Base-by-base conservation (phyloP, 2,797 vertebrate genomes). In the Smutsia gigantea region DNA sequence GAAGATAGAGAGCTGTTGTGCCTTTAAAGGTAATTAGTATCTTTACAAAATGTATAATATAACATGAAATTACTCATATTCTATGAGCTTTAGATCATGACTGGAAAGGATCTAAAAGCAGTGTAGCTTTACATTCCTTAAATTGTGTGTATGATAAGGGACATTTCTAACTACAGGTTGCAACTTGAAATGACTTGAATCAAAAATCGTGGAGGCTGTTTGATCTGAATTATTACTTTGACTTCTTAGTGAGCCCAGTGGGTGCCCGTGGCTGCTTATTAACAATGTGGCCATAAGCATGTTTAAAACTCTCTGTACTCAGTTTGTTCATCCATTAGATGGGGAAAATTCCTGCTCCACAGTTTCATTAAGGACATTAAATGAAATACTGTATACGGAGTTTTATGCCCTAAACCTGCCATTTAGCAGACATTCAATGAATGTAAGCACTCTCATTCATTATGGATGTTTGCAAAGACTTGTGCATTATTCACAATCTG, bases 351-450 rank as follows among this genome's bases (percentile, higher is more conserved):
- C 5, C 74, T 84, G 49, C 31, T 63, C 94, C 53, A 55, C 42
- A 69, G 34, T 21, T 86, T 85, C 93, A 49, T 78, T 90, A 90
- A 93, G 42, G 68, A 57, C 42, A 46, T 84, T 83, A 63, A 83
- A 64, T 95, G 37, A 92, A 93, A 93, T 77, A 64, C 21, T 37
- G 7, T 64, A 21, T 93, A 61, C 57, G 61, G 46, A 92, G n/a
- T 74, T 90, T 90, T 95, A 93, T 88, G 46, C 42, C 34, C 23
- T 83, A 71, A 79, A 39, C 14, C 31, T 95, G 72, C 39, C 82
- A 91, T 94, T 97, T 97, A 93, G 64, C 79, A 94, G 94, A 83
- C 29, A 95, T 85, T 51, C 68, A 88, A 49, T 97, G 87, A 87
- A 69, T 88, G 34, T 90, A 95, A 95, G 63, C 63, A 46, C 39